Evolutionary conservation across 2,797 vertebrate genomes (phyloP).

Genomic region (Prunella strophiata): DNA sequence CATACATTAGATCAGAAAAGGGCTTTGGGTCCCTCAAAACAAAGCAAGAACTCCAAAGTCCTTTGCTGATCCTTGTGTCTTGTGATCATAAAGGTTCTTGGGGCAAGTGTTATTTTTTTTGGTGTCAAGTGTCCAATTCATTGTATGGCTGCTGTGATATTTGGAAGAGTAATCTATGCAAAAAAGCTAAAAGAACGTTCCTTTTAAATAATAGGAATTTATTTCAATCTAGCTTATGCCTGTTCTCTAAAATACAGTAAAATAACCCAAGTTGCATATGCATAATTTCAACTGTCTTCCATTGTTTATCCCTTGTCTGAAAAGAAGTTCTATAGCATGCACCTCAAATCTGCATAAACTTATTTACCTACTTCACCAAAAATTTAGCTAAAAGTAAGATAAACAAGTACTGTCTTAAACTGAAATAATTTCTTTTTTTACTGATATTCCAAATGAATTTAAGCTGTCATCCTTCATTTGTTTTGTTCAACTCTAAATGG

Average conservation of each 20-base stretch:
- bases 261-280: neutral
- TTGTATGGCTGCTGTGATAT: neutral
- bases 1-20: neutral
- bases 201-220: neutral
- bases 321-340: neutral
- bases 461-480: neutral
- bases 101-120: neutral
- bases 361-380: neutral
- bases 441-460: neutral
- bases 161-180: neutral
- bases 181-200: neutral
- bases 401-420: neutral
- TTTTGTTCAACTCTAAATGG: neutral
- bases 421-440: neutral
- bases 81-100: neutral
- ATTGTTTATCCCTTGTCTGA: neutral
- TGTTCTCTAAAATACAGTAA: neutral
- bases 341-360: neutral
- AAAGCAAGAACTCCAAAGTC: neutral
- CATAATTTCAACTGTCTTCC: neutral
- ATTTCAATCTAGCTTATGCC: neutral
- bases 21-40: neutral
- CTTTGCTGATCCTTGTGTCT: neutral
- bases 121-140: neutral
- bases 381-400: neutral